Evolutionary conservation across 1,140 invertebrate genomes (phyloP).

Genomic region (Neuroterus valhalla): DNA sequence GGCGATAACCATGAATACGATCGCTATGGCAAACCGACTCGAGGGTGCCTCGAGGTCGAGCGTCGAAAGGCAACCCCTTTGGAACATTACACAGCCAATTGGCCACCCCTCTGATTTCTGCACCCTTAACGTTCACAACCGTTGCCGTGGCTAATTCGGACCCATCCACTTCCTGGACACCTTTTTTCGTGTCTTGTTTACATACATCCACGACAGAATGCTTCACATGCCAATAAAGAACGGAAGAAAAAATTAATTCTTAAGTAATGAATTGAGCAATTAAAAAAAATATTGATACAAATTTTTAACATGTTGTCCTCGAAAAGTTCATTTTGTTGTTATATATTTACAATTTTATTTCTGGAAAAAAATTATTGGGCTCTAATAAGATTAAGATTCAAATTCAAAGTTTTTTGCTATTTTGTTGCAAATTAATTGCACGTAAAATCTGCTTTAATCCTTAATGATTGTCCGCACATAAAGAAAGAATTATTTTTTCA

Average conservation of each 20-base stretch:
- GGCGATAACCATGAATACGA: conserved; percentile 40
- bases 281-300: too few species aligned
- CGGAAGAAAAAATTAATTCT: neutral
- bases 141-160: conserved; percentile 40
- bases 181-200: conserved; percentile 16
- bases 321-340: too few species aligned
- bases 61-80: conserved; percentile 63
- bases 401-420: too few species aligned
- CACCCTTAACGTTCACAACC: conserved; percentile 56
- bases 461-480: too few species aligned
- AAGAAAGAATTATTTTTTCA: too few species aligned
- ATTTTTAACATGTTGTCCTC: too few species aligned
- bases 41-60: conserved; percentile 47
- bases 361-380: too few species aligned
- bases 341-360: too few species aligned
- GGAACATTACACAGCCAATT: conserved; percentile 73
- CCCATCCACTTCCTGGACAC: conserved; percentile 28
- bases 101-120: conserved; percentile 68
- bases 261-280: too few species aligned
- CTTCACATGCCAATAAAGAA: neutral
- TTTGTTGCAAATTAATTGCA: too few species aligned
- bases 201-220: neutral
- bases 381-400: too few species aligned
- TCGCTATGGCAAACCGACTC: conserved; percentile 45
- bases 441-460: too few species aligned